Evolutionary conservation across 1,140 invertebrate genomes (phyloP).

Genomic region (Drosophila nannoptera): DNA sequence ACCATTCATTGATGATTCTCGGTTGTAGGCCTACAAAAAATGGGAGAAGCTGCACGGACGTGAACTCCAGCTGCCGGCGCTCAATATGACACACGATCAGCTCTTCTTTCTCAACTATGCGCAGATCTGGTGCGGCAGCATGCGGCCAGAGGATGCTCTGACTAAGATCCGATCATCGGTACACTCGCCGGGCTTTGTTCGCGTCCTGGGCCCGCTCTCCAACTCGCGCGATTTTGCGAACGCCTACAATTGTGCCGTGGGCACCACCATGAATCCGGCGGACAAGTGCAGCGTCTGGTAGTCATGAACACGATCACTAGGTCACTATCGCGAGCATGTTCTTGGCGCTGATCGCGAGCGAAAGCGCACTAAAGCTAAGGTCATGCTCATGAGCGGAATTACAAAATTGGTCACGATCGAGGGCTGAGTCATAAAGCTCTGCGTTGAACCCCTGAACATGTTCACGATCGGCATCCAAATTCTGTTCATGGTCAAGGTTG

Average conservation of each 20-base stretch:
- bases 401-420: neutral
- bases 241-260: conserved; percentile 88
- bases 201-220: conserved; percentile 94
- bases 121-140: conserved; percentile 97
- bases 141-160: conserved; percentile 96
- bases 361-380: too few relatives aligned
- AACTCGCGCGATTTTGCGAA: conserved; percentile 94
- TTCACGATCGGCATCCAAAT: neutral
- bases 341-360: neutral
- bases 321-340: conserved; percentile 6
- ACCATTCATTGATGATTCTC: neutral
- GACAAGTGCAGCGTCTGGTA: conserved; percentile 97
- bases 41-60: conserved; percentile 87
- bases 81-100: conserved; percentile 92
- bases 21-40: conserved; percentile 83
- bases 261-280: conserved; percentile 93
- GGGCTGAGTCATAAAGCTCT: neutral
- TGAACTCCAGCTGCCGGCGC: conserved; percentile 87
- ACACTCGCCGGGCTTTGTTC: conserved; percentile 95
- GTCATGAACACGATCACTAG: conserved; percentile 42
- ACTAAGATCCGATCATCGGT: conserved; percentile 96
- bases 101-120: conserved; percentile 94
- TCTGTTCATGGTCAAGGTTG: neutral
- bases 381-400: neutral
- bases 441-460: neutral